Percentiles rank a stretch among this genome's conserved stretches.
phyloP scores from a whole-genome alignment of 2,113 vertebrate species.

The Solea solea region DNA sequence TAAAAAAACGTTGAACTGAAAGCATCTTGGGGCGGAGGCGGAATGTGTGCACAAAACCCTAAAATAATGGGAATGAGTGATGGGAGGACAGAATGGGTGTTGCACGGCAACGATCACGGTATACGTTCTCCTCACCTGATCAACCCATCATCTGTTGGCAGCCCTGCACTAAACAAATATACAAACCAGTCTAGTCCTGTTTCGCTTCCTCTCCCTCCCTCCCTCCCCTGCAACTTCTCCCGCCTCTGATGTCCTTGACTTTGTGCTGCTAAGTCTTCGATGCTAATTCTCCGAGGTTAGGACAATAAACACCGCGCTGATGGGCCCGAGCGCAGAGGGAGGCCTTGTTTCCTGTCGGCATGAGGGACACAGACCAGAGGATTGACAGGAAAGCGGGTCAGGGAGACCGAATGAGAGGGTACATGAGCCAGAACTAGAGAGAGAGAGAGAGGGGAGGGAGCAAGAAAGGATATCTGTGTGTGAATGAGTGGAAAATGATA shows the following conservation, averaged over 20 bases:
- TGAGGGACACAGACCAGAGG: constrained; percentile 59
- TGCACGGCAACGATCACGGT: constrained; percentile 15
- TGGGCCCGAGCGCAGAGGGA: constrained; percentile 50
- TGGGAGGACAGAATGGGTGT: constrained; percentile 22
- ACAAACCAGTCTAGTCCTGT: constrained; percentile 58
- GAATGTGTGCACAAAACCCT: constrained; percentile 6
- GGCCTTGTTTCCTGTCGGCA: constrained; percentile 66
- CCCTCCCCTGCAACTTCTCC: constrained; percentile 38
- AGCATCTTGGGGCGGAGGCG: neutral
- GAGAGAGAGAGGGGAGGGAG: neutral
- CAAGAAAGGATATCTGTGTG: neutral
- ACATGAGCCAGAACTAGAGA: constrained; percentile 32
- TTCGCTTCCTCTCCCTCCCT: constrained; percentile 54
- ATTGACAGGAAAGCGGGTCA: constrained; percentile 45
- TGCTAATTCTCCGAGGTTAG: constrained; percentile 74
- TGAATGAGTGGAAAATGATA: neutral
- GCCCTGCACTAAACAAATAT: constrained; percentile 64
- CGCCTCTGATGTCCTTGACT: constrained; percentile 62
- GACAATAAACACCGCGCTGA: constrained; percentile 79
- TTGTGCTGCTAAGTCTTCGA: constrained; percentile 58
- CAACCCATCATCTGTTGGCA: constrained; percentile 25
- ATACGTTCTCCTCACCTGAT: constrained; percentile 15
- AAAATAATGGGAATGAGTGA: neutral
- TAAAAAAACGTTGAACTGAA: neutral
- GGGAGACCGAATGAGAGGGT: constrained; percentile 30